Evolutionary conservation across 2,888 invertebrate species (phyloP).

Genomic region (Lordiphosa andalusiaca): DNA sequence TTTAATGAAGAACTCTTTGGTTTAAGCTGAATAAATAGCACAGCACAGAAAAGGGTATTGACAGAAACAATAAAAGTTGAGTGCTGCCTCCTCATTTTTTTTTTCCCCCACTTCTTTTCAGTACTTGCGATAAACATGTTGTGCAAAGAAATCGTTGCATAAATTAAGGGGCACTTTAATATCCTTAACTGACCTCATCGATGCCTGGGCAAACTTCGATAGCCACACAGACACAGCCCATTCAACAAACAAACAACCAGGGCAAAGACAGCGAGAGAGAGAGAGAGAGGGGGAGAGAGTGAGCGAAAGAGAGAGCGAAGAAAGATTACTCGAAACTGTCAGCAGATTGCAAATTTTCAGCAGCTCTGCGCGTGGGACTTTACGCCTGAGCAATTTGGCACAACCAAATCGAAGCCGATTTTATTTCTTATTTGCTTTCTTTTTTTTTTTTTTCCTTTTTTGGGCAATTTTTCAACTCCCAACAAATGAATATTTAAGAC

Average conservation of each 20-base stretch:
- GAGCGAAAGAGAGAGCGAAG: background rate
- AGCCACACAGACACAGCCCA: constrained; percentile 17
- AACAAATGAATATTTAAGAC: constrained; percentile 62
- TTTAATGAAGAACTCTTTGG: no score
- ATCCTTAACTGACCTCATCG: constrained; percentile 31
- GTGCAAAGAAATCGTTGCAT: constrained; percentile 57
- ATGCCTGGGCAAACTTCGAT: constrained; percentile 56
- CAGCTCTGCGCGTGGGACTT: background rate
- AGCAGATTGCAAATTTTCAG: constrained; percentile 20
- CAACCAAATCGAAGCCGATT: constrained; percentile 13
- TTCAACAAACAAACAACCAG: background rate
- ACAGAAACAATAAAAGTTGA: no score
- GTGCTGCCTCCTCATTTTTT: no score
- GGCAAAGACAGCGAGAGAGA: background rate
- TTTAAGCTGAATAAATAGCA: no score
- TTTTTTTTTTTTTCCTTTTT: no score
- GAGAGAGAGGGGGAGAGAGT: background rate
- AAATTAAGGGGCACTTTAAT: constrained; percentile 50
- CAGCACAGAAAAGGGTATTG: no score
- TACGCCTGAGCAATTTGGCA: background rate
- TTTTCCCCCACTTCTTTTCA: no score
- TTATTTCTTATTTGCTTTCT: no score
- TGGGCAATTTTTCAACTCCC: constrained; percentile 53
- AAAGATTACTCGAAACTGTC: constrained; percentile 14
- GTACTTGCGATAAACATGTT: constrained; percentile 54